phyloP scores from a whole-genome alignment of 1,140 invertebrate genomes.

The Drosophila gunungcola region DNA sequence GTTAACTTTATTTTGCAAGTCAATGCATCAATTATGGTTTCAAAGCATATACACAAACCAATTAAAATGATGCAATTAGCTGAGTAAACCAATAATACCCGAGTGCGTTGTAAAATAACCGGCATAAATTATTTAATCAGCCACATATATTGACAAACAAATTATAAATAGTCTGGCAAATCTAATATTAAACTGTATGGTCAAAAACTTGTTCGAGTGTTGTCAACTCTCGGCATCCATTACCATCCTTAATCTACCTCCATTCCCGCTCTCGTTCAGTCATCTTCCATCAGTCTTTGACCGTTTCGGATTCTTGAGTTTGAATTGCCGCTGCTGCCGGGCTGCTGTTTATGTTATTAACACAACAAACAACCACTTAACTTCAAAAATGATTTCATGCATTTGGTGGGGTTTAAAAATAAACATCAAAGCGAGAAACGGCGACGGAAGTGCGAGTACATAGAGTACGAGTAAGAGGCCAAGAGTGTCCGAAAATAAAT shows the following conservation, averaged over 20 bases:
- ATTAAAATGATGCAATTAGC: neutral
- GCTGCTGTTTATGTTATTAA: slow-evolving; percentile 62
- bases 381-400: slow-evolving; percentile 55
- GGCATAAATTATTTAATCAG: slow-evolving; percentile 14
- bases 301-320: slow-evolving; percentile 28
- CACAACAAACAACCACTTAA: slow-evolving; percentile 73
- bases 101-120: neutral
- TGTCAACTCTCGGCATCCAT: neutral
- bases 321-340: slow-evolving; percentile 11
- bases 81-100: neutral
- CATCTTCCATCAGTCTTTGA: slow-evolving; percentile 6
- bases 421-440: slow-evolving; percentile 57
- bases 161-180: slow-evolving; percentile 13
- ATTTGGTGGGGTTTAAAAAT: slow-evolving; percentile 63
- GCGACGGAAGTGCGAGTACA: slow-evolving; percentile 30
- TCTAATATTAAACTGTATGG: slow-evolving; percentile 24
- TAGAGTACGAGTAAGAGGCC: slow-evolving; percentile 12
- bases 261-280: neutral
- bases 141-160: slow-evolving; percentile 10
- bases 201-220: slow-evolving; percentile 2
- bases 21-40: neutral
- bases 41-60: neutral
- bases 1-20: neutral
- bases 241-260: neutral
- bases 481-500: slow-evolving; percentile 63